Evolutionary conservation across 2,888 invertebrate genomes (phyloP).

Genomic region (Globia sparganii): DNA sequence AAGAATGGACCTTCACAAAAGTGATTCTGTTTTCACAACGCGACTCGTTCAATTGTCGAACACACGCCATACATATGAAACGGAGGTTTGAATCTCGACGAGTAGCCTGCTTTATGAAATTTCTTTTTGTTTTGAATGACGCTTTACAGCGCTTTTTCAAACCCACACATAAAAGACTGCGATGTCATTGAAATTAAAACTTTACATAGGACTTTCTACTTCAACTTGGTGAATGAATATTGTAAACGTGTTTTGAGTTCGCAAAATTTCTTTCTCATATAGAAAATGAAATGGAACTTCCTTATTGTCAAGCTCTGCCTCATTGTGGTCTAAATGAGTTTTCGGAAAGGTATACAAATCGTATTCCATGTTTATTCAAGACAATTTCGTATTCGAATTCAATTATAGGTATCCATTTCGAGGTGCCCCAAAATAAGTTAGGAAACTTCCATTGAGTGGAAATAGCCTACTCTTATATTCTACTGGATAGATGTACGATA

Average conservation of each 20-base stretch:
- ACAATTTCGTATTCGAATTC: slow-evolving; percentile 51
- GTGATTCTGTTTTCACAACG: slow-evolving; percentile 47
- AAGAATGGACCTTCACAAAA: slow-evolving; percentile 26
- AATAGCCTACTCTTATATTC: slow-evolving; percentile 19
- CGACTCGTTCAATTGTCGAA: slow-evolving; percentile 45
- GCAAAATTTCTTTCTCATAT: slow-evolving; percentile 63
- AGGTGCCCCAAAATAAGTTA: slow-evolving; percentile 22
- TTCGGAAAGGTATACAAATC: slow-evolving; percentile 36
- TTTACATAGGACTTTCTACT: slow-evolving; percentile 27
- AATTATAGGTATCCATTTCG: slow-evolving; percentile 33
- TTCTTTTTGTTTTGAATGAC: slow-evolving; percentile 36
- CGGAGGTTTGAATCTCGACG: slow-evolving; percentile 41
- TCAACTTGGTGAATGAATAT: slow-evolving; percentile 50
- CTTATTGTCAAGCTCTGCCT: slow-evolving; percentile 41
- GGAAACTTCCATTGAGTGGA: slow-evolving; percentile 19
- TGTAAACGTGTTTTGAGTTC: slow-evolving; percentile 65
- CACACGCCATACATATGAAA: slow-evolving; percentile 48
- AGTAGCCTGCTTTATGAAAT: slow-evolving; percentile 59
- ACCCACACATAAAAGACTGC: slow-evolving; percentile 37
- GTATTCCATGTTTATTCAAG: slow-evolving; percentile 23
- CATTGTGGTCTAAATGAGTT: slow-evolving; percentile 58
- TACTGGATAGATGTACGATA: neutral
- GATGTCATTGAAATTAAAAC: slow-evolving; percentile 57
- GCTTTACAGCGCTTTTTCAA: slow-evolving; percentile 51
- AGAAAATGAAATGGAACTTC: slow-evolving; percentile 49